A percentile compares a stretch with the other conserved stretches of the same genome.
Conservation (phyloP, 2,888 invertebrate genomes). For the Euclidia mi region DNA sequence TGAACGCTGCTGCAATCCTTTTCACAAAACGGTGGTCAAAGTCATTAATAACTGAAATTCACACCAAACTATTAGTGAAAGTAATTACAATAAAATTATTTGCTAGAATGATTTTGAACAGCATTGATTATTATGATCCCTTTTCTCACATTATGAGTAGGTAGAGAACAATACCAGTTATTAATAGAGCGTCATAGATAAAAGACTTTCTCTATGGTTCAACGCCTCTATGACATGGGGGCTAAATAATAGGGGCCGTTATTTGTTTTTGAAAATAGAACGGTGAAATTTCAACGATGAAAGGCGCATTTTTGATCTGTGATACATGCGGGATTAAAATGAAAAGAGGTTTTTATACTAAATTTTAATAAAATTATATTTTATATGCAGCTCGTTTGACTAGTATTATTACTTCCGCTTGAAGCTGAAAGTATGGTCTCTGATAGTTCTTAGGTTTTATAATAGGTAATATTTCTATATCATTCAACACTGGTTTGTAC, state of each 20-base stretch:
- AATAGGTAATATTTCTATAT: too few relatives aligned
- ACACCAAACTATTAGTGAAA: slow-evolving; percentile 4
- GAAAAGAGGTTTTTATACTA: not conserved
- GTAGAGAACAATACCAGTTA: slow-evolving; percentile 51
- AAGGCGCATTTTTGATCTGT: not conserved
- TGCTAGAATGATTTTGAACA: slow-evolving; percentile 32
- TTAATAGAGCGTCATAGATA: slow-evolving; percentile 61
- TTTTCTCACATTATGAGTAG: slow-evolving; percentile 38
- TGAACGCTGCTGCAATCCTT: too few relatives aligned
- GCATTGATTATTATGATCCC: slow-evolving; percentile 27
- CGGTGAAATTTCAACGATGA: slow-evolving; percentile 13
- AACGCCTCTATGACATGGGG: slow-evolving; percentile 59
- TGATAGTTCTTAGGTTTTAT: too few relatives aligned
- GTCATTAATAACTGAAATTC: slow-evolving; percentile 15
- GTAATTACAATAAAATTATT: slow-evolving; percentile 11
- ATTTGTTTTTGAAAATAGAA: slow-evolving; percentile 39
- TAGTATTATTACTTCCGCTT: too few relatives aligned
- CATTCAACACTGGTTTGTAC: too few relatives aligned
- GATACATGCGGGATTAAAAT: slow-evolving; percentile 15
- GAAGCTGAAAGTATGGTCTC: too few relatives aligned
- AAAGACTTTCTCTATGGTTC: slow-evolving; percentile 60
- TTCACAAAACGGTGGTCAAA: too few relatives aligned
- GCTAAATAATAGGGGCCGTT: slow-evolving; percentile 50
- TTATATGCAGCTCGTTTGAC: too few relatives aligned
- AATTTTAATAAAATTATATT: too few relatives aligned